Evolutionary conservation across 2,888 invertebrate genomes (phyloP).

Genomic region (Scotopteryx bipunctaria): DNA sequence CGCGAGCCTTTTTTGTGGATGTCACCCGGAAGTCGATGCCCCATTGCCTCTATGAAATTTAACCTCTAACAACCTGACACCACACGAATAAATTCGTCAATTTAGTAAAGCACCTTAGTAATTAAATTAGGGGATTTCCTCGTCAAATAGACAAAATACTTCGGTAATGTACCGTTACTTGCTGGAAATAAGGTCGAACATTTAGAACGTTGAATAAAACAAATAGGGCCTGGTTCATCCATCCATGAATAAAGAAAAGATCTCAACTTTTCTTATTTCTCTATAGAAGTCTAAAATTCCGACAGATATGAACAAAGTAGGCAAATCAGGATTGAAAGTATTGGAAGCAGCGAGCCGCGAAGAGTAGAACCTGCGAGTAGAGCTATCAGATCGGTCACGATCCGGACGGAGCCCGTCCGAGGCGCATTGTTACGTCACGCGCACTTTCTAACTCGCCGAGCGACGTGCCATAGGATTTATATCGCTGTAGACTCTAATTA

Average conservation of each 20-base stretch:
- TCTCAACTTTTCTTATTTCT: background rate
- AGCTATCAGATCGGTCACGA: conserved; percentile 63
- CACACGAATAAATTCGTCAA: background rate
- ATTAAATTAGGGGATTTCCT: conserved; percentile 4
- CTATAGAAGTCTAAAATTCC: background rate
- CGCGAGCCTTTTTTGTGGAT: conserved; percentile 17
- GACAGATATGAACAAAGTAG: conserved; percentile 10
- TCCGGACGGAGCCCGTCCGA: conserved; percentile 47
- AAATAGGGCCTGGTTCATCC: background rate
- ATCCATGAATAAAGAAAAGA: no score
- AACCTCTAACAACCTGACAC: conserved; percentile 11
- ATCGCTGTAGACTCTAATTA: conserved; percentile 70
- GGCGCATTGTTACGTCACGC: conserved; percentile 70
- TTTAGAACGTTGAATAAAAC: background rate
- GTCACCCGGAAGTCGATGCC: conserved; percentile 23
- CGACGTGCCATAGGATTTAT: conserved; percentile 67
- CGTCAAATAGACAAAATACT: background rate
- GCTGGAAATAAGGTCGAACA: background rate
- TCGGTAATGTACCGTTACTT: background rate
- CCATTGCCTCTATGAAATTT: conserved; percentile 13
- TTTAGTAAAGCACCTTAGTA: background rate
- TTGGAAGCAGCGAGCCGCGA: conserved; percentile 41
- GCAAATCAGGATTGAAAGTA: conserved; percentile 28
- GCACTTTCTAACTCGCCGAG: conserved; percentile 67
- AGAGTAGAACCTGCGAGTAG: conserved; percentile 43